Conservation (phyloP, 2,888 invertebrate species). For the Melipona beecheii region DNA sequence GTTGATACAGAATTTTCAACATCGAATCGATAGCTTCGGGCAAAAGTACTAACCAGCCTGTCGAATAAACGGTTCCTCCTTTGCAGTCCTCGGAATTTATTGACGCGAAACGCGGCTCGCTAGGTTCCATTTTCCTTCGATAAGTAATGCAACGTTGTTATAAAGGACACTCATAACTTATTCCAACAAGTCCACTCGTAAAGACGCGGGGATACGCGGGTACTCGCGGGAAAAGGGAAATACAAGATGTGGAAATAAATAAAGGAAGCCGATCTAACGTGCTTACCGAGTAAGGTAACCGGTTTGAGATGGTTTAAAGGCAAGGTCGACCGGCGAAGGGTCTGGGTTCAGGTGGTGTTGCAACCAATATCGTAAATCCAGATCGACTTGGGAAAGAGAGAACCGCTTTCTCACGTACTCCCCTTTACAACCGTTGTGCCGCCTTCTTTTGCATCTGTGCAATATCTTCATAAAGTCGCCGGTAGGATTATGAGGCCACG, state of each 20-base stretch:
- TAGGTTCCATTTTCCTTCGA: conserved; percentile 39
- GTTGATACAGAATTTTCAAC: neutral
- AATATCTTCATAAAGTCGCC: conserved; percentile 71
- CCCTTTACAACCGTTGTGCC: conserved; percentile 55
- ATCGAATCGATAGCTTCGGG: neutral
- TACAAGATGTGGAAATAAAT: conserved; percentile 71
- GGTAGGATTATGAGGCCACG: conserved; percentile 75
- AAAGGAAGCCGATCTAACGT: conserved; percentile 72
- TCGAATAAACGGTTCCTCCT: neutral
- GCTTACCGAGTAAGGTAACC: conserved; percentile 61
- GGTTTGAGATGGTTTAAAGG: conserved; percentile 68
- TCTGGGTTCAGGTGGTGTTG: conserved; percentile 79
- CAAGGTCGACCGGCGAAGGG: conserved; percentile 45
- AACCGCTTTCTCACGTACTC: conserved; percentile 52
- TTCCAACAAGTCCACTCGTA: conserved; percentile 47
- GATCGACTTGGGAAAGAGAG: conserved; percentile 75
- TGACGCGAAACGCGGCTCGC: neutral
- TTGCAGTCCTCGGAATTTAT: conserved; percentile 26
- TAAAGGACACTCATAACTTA: conserved; percentile 41
- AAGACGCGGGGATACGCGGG: conserved; percentile 26
- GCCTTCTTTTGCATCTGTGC: conserved; percentile 72
- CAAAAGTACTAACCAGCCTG: neutral
- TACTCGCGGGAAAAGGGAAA: conserved; percentile 52
- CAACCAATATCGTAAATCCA: conserved; percentile 82
- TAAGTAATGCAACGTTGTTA: conserved; percentile 47